These are phyloP conservation scores for Sebastolobus altivelis DNA, from an alignment of 2,797 vertebrate genomes.

Conservation along the genomic window DNA sequence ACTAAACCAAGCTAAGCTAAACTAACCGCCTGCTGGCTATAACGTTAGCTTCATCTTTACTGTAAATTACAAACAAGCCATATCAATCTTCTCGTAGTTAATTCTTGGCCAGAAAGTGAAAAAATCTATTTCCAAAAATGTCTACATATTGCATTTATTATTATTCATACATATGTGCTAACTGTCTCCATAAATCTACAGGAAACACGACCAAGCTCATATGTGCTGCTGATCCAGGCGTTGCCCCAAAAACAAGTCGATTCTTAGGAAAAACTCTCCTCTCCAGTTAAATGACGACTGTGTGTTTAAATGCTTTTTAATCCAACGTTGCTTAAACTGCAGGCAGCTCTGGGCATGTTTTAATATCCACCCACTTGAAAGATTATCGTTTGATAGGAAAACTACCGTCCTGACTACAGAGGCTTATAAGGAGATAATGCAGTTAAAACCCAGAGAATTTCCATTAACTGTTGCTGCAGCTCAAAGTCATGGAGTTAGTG, in stretches of 20 bases:
- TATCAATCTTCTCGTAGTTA: not conserved
- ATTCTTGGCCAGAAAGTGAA: not conserved
- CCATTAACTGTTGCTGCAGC: not conserved
- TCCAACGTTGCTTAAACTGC: not conserved
- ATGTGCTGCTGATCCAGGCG: not conserved
- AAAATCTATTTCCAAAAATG: not conserved
- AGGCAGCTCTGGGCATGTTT: conserved; percentile 24
- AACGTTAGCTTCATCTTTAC: not conserved
- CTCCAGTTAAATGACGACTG: not conserved
- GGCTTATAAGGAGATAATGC: not conserved
- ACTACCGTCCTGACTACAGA: not conserved
- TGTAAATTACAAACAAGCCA: not conserved
- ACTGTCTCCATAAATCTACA: not conserved
- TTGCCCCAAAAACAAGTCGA: not conserved
- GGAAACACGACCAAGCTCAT: not conserved
- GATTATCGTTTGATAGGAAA: conserved; percentile 5
- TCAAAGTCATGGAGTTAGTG: not conserved
- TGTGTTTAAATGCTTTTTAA: not conserved
- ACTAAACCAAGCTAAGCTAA: not conserved
- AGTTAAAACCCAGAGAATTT: not conserved
- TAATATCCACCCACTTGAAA: conserved; percentile 20
- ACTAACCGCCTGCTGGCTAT: not conserved
- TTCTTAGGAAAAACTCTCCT: not conserved
- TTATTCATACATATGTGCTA: not conserved
- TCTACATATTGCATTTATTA: not conserved